Evolutionary conservation across 2,888 invertebrate genomes (phyloP).

Genomic region (Agrotis puta): DNA sequence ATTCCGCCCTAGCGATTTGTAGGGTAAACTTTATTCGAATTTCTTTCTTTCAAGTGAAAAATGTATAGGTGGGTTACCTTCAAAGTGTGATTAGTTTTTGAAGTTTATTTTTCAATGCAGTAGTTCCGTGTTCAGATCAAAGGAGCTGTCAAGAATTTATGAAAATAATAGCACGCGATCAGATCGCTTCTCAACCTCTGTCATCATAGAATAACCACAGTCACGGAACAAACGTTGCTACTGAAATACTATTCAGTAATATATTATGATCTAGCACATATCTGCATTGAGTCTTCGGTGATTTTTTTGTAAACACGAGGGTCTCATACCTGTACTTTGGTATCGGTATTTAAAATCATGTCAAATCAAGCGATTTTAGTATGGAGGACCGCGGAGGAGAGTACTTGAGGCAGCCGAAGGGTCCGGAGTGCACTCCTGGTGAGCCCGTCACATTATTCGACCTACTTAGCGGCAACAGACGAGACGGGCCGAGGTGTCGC

Average conservation of each 20-base stretch:
- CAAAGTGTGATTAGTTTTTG: slow-evolving; percentile 16
- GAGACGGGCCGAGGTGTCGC: slow-evolving; percentile 83
- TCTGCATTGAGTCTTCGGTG: slow-evolving; percentile 15
- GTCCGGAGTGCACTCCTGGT: slow-evolving; percentile 83
- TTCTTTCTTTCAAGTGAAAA: slow-evolving; percentile 17
- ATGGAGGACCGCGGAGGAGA: slow-evolving; percentile 80
- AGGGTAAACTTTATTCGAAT: not conserved
- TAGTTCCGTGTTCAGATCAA: slow-evolving; percentile 57
- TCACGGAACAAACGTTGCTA: slow-evolving; percentile 58
- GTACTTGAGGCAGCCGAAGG: slow-evolving; percentile 79
- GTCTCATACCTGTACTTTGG: slow-evolving; percentile 67
- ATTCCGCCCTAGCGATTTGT: slow-evolving; percentile 28
- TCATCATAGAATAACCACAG: slow-evolving; percentile 61
- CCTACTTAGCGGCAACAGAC: slow-evolving; percentile 85
- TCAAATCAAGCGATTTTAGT: slow-evolving; percentile 90
- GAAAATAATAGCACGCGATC: slow-evolving; percentile 68
- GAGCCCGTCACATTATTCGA: slow-evolving; percentile 89
- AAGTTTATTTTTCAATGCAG: slow-evolving; percentile 50
- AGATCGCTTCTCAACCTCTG: slow-evolving; percentile 55
- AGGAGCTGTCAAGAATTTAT: slow-evolving; percentile 57
- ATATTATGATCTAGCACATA: slow-evolving; percentile 17
- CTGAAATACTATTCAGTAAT: slow-evolving; percentile 55
- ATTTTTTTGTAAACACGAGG: slow-evolving; percentile 38
- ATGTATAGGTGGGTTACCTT: slow-evolving; percentile 5
- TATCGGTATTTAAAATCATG: slow-evolving; percentile 90